Percentiles rank a stretch among this genome's conserved stretches.
These are phyloP conservation scores for Drosophila buzzatii DNA, from an alignment of 2,888 invertebrate genomes.

Conservation along the genomic window DNA sequence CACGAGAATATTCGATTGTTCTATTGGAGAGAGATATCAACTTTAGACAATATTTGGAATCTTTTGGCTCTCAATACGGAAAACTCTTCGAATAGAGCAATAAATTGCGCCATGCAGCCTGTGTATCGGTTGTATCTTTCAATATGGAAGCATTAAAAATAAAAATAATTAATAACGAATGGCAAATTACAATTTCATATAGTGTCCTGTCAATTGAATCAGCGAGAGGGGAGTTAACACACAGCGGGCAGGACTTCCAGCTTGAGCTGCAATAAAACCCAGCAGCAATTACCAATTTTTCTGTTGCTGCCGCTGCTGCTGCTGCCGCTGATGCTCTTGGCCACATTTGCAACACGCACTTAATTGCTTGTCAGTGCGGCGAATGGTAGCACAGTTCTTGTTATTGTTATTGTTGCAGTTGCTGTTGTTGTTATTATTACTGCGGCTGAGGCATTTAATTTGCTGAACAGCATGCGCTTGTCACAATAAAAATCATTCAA, in stretches of 20 bases:
- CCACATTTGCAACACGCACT: constrained; percentile 68
- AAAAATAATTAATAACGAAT: constrained; percentile 60
- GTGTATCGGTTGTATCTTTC: constrained; percentile 46
- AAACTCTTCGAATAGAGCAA: constrained; percentile 38
- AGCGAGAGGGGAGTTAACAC: constrained; percentile 18
- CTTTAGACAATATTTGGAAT: not conserved
- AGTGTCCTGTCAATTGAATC: constrained; percentile 56
- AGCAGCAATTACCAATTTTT: constrained; percentile 66
- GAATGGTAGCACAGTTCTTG: constrained; percentile 21
- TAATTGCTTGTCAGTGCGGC: constrained; percentile 76
- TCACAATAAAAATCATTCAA: constrained; percentile 79
- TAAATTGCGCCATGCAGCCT: constrained; percentile 3
- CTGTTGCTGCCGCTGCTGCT: constrained; percentile 22
- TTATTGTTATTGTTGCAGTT: constrained; percentile 21
- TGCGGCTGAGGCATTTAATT: constrained; percentile 68
- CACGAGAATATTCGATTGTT: not conserved
- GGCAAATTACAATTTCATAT: constrained; percentile 68
- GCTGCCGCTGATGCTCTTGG: constrained; percentile 37
- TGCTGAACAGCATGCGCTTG: constrained; percentile 70
- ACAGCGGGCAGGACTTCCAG: constrained; percentile 15
- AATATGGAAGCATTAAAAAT: constrained; percentile 55
- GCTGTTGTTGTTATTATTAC: constrained; percentile 51
- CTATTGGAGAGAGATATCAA: not conserved
- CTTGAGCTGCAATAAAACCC: constrained; percentile 67
- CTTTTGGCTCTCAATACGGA: not conserved